Percentiles rank a stretch among this genome's conserved stretches.
These are phyloP conservation scores for Steinernema feltiae DNA, from an alignment of 1,140 invertebrate genomes.

Conservation along the genomic window DNA sequence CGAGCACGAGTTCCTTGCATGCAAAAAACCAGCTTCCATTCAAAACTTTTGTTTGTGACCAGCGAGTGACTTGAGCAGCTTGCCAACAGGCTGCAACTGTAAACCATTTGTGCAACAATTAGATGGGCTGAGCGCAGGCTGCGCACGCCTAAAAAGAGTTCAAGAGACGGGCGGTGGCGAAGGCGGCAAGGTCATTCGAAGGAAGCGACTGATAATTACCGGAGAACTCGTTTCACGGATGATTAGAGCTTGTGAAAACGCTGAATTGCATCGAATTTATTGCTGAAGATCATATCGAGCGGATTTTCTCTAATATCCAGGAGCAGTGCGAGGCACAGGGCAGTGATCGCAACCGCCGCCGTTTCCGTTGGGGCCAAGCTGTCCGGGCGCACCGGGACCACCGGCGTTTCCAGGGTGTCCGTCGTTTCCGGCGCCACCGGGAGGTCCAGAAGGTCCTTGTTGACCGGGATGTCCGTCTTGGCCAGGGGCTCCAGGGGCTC, in stretches of 20 bases:
- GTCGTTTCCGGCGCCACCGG: slow-evolving; percentile 22
- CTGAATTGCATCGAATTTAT: neutral
- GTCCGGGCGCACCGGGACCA: neutral
- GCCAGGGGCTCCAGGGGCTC: slow-evolving; percentile 28
- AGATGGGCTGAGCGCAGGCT: neutral
- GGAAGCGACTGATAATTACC: neutral
- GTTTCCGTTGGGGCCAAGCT: neutral
- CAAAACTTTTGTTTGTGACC: neutral
- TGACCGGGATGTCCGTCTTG: slow-evolving; percentile 20
- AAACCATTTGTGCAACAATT: neutral
- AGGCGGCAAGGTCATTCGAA: neutral
- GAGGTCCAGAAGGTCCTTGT: slow-evolving; percentile 32
- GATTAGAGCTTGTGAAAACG: neutral
- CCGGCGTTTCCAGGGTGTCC: neutral
- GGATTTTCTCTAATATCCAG: slow-evolving; percentile 27
- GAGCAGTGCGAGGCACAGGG: slow-evolving; percentile 31
- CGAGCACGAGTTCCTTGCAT: neutral
- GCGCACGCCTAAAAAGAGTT: neutral
- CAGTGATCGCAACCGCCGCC: slow-evolving; percentile 36
- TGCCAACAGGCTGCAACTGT: neutral
- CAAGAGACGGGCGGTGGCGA: neutral
- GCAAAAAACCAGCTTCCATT: neutral
- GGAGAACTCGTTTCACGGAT: neutral
- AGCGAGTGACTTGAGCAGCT: neutral
- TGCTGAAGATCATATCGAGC: neutral